Evolutionary conservation across 64 coral and sea anemone genomes (phyloP).

Genomic region (Acropora tenuis): DNA sequence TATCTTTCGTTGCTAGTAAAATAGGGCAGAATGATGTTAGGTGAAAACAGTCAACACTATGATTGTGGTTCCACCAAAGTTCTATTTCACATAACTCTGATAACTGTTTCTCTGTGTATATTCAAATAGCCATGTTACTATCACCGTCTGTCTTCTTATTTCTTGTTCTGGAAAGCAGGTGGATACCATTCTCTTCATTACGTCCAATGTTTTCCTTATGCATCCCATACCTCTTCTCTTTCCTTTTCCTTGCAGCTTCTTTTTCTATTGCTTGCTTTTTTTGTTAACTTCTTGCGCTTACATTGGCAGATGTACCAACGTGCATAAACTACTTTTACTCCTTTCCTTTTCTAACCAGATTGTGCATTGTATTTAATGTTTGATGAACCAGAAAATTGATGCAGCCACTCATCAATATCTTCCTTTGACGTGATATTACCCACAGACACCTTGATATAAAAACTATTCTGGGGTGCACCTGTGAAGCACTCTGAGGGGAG

Average conservation of each 20-base stretch:
- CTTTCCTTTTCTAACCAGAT: conserved; percentile 46
- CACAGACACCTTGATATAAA: conserved; percentile 44
- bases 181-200: conserved; percentile 34
- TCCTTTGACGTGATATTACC: conserved; percentile 61
- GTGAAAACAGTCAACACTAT: conserved; percentile 55
- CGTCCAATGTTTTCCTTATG: conserved; percentile 26
- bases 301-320: conserved; percentile 20
- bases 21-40: conserved; percentile 44
- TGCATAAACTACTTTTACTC: conserved; percentile 43
- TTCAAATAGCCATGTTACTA: conserved; percentile 58
- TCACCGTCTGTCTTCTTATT: conserved; percentile 69
- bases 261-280: conserved; percentile 40
- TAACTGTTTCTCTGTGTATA: conserved; percentile 13
- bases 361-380: conserved; percentile 74
- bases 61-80: conserved; percentile 34
- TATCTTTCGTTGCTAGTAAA: not conserved
- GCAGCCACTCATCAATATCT: conserved; percentile 45
- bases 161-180: conserved; percentile 55
- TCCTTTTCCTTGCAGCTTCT: not conserved
- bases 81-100: conserved; percentile 25
- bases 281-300: conserved; percentile 42
- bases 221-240: conserved; percentile 10
- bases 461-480: conserved; percentile 58
- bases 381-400: conserved; percentile 38
- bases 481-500: conserved; percentile 38